A percentile compares a stretch with the other conserved stretches of the same genome.
Evolutionary conservation across 2,888 invertebrate genomes (phyloP).

Genomic region (Phlogophora meticulosa): DNA sequence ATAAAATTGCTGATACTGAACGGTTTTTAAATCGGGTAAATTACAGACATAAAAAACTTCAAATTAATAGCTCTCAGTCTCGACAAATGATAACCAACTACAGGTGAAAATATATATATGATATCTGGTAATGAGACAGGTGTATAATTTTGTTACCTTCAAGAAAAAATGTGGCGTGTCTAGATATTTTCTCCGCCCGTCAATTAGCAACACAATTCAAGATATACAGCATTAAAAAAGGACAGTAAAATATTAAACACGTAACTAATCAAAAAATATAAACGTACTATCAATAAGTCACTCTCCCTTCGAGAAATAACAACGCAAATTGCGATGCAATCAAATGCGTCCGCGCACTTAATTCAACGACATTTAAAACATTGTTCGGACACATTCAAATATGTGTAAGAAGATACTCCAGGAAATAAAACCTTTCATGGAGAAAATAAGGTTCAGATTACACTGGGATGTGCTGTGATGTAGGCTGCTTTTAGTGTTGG

Average conservation of each 20-base stretch:
- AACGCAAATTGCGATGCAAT: conserved; percentile 82
- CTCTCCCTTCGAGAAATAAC: conserved; percentile 78
- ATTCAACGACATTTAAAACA: conserved; percentile 81
- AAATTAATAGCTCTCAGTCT: conserved; percentile 11
- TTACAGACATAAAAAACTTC: not conserved
- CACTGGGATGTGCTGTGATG: conserved; percentile 31
- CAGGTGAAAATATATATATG: conserved; percentile 4
- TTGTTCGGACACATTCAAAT: conserved; percentile 59
- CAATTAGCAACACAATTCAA: conserved; percentile 50
- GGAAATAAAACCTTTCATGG: conserved; percentile 50
- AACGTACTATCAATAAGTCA: conserved; percentile 69
- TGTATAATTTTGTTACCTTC: not conserved
- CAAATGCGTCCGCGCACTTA: conserved; percentile 83
- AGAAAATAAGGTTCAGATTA: conserved; percentile 57
- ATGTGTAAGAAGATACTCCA: conserved; percentile 26
- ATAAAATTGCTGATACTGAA: conserved; percentile 15
- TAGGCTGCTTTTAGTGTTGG: conserved; percentile 54
- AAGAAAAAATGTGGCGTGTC: conserved; percentile 20
- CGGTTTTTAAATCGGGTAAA: not conserved
- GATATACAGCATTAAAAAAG: conserved; percentile 29
- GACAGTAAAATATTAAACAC: conserved; percentile 47
- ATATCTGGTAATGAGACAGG: conserved; percentile 23
- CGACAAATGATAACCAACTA: conserved; percentile 6
- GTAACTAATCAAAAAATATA: conserved; percentile 62
- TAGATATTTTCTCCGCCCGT: conserved; percentile 25